Evolutionary conservation across 2,888 invertebrate species (phyloP).

Genomic region (Pristionchus mayeri): DNA sequence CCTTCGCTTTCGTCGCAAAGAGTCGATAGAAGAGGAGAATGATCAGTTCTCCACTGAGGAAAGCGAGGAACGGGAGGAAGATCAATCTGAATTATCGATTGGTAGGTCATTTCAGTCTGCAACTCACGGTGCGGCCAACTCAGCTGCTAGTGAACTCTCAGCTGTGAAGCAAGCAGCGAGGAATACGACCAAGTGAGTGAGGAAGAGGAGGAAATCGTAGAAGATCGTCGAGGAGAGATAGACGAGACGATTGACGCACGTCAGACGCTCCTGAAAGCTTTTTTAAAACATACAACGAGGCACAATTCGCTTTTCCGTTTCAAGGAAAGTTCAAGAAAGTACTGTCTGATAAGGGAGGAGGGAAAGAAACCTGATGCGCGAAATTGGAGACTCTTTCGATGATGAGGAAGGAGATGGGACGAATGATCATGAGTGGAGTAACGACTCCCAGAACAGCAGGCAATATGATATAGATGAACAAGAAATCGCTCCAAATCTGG

Average conservation of each 20-base stretch:
- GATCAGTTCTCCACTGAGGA: background rate
- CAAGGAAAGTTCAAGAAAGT: no score
- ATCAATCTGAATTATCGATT: background rate
- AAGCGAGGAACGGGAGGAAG: background rate
- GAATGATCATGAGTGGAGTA: background rate
- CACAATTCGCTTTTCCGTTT: no score
- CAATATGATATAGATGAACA: background rate
- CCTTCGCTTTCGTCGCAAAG: background rate
- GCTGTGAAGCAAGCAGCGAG: background rate
- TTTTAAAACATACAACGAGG: background rate
- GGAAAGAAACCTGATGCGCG: conserved; percentile 18
- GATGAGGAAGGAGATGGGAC: background rate
- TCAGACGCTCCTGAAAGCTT: background rate
- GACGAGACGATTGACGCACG: background rate
- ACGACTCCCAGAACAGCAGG: background rate
- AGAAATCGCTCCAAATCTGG: no score
- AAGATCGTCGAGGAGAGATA: background rate
- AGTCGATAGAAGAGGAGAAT: background rate
- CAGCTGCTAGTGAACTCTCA: background rate
- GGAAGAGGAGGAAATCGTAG: background rate
- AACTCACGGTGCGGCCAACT: background rate
- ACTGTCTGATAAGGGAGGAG: no score
- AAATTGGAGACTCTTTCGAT: no score
- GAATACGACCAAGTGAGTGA: background rate
- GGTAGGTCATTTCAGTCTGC: no score